Evolutionary conservation across 2,797 vertebrate genomes (phyloP).

Genomic region (Eulemur albifrons): DNA sequence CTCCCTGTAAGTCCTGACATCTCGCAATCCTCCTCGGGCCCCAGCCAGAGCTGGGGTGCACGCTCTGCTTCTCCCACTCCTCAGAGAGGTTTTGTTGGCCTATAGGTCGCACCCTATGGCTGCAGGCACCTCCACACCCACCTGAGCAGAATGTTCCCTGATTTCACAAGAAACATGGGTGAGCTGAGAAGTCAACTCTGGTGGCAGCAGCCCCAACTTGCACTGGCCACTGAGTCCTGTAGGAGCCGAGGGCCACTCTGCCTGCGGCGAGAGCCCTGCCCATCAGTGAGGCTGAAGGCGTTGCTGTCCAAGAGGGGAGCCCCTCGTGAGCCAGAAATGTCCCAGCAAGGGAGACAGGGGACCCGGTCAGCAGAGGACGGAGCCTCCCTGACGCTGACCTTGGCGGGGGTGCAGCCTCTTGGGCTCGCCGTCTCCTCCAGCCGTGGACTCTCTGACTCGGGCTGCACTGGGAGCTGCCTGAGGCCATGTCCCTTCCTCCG

Average conservation of each 20-base stretch:
- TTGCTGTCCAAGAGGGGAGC: background rate
- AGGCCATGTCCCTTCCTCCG: background rate
- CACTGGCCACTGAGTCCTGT: fast-evolving
- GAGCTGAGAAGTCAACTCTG: background rate
- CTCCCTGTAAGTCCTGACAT: too few relatives aligned
- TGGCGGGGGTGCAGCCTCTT: background rate
- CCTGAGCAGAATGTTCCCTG: background rate
- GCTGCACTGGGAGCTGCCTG: background rate
- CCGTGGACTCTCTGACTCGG: background rate
- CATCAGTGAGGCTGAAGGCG: fast-evolving
- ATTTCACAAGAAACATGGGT: background rate
- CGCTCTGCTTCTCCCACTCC: background rate
- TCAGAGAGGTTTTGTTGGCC: background rate
- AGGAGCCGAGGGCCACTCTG: fast-evolving
- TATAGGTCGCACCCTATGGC: too few relatives aligned
- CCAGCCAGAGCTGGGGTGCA: background rate
- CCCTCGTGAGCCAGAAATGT: background rate
- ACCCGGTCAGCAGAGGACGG: background rate
- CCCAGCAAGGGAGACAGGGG: too few relatives aligned
- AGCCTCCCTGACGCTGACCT: background rate
- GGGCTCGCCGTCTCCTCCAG: background rate
- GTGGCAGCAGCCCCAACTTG: too few relatives aligned
- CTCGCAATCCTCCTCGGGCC: background rate
- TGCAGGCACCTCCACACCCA: fast-evolving
- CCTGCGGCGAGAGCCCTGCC: fast-evolving